A percentile compares a stretch with the other conserved stretches of the same genome.
Conservation (phyloP, 2,888 invertebrate genomes). For the Lasioglossum calceatum region DNA sequence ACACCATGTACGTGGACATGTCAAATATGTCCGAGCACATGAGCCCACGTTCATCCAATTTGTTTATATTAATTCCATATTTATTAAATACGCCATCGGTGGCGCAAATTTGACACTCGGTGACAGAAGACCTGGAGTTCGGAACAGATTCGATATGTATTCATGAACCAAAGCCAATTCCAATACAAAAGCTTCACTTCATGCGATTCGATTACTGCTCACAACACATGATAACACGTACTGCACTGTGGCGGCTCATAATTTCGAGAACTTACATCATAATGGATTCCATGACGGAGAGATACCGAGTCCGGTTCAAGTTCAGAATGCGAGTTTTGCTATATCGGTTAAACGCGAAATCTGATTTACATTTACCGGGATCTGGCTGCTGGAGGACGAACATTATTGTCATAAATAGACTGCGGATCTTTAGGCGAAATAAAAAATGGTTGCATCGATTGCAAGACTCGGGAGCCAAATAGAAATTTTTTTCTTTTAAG, state of each 20-base stretch:
- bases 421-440: too few species aligned
- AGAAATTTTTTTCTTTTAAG: too few species aligned
- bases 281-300: neutral
- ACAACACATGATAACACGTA: neutral
- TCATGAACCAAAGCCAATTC: neutral
- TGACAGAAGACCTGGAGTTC: neutral
- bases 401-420: too few species aligned
- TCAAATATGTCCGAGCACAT: neutral
- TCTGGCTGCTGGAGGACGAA: too few species aligned
- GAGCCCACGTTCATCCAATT: neutral
- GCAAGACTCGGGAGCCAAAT: too few species aligned
- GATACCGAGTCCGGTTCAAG: neutral
- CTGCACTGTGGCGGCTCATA: neutral
- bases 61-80: neutral
- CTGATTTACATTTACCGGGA: neutral
- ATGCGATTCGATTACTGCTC: neutral
- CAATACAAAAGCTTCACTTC: neutral
- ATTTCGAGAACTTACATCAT: neutral
- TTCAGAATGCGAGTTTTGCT: neutral
- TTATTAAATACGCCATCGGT: neutral
- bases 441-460: too few species aligned
- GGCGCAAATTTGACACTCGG: neutral
- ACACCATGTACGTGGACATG: neutral
- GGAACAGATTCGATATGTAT: constrained; percentile 3
- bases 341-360: neutral